Evolutionary conservation across 2,888 invertebrate species (phyloP), one percentile per base, ranked within the genome.

Genomic region (Apocheima hispidaria): DNA sequence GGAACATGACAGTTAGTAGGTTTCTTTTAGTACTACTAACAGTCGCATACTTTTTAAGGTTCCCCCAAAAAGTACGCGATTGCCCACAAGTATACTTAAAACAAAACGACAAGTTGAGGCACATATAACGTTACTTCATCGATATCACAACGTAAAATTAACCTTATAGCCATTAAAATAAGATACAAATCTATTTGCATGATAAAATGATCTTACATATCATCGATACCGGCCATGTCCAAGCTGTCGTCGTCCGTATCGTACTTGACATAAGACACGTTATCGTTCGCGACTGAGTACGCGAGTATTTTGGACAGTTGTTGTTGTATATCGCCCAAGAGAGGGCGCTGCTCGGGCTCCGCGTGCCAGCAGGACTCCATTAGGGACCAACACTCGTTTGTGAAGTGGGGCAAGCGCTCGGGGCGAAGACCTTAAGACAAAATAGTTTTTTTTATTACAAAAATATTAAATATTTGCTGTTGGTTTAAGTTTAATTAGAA

Each of bases 361-460:
- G 95, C 94, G 28, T 95, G 94, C 98, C 98, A 98, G 79, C 97
- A 97, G 35, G 95, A 94, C 79, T 96, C 94, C 97, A 98, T 98
- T 35, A 98, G 88, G 46, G 93, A 91, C 97, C 97, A 98, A 79
- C 97, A 97, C 21, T 95, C 95, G 60, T 95, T 95, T 46, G 96
- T 94, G 88, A 97, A 97, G 66, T 94, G 92, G 0, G 95, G 90
- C 14, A 97, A 88, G 52, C 96, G 94, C 82, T 98, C 97, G 2
- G 98, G 98, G 5, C 98, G 93, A 9, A 96, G 94, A 53, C 97
- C 97, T 97, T 74, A 0, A 33, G 2, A n/a, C 1, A 43, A 5
- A 14, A 1, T 7, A 12, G 1, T 10, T 10, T 30, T 30, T 35
- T 6, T 2, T 3, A 3, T 7, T 26, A 26, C 4, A 33, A 33